Percentiles rank a stretch among this genome's conserved stretches.
These are phyloP conservation scores for Papilio xuthus DNA, from an alignment of 1,140 invertebrate genomes.

Conservation along the genomic window DNA sequence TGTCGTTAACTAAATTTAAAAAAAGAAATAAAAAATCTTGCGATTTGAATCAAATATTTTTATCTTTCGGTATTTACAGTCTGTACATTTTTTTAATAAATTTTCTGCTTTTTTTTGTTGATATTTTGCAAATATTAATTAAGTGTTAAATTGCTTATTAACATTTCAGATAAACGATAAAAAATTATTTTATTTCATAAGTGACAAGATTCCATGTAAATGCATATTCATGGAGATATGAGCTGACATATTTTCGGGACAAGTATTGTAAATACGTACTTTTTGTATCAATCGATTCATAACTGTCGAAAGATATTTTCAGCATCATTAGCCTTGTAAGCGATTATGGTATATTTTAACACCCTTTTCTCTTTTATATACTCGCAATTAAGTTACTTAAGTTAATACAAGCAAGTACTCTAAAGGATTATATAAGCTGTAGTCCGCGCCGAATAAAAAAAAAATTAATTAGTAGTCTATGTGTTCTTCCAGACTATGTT, in stretches of 20 bases:
- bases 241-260: neutral
- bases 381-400: neutral
- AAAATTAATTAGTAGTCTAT: neutral
- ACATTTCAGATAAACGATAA: neutral
- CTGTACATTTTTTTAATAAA: no score
- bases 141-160: conserved; percentile 8
- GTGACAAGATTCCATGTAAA: neutral
- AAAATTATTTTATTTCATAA: neutral
- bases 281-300: conserved; percentile 20
- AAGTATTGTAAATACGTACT: neutral
- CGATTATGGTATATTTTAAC: neutral
- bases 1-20: no score
- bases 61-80: neutral
- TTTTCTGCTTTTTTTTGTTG: neutral
- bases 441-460: neutral
- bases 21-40: neutral
- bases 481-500: no score
- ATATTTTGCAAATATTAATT: neutral
- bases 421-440: neutral
- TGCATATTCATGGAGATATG: neutral
- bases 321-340: conserved; percentile 1
- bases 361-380: neutral
- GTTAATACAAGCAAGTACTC: neutral
- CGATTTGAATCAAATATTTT: neutral
- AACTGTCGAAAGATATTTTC: conserved; percentile 12